Evolutionary conservation across 2,113 vertebrate genomes (phyloP).

Genomic region (Spheniscus mendiculus): DNA sequence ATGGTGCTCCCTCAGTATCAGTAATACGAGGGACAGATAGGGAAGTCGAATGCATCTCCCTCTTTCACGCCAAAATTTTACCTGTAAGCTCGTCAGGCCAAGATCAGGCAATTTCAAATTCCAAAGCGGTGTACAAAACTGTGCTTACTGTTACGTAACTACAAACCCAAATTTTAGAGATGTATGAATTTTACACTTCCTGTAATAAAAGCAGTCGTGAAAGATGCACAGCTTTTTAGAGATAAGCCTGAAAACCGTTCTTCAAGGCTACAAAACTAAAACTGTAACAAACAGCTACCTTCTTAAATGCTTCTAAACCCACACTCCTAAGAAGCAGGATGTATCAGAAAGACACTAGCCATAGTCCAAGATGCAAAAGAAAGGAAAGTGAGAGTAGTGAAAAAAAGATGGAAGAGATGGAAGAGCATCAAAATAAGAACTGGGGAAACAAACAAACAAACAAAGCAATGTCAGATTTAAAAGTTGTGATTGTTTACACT

Average conservation of each 20-base stretch:
- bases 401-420: not conserved
- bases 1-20: not conserved
- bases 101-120: not conserved
- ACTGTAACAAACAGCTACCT: not conserved
- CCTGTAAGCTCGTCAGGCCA: not conserved
- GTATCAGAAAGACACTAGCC: not conserved
- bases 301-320: not conserved
- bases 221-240: not conserved
- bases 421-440: not conserved
- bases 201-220: not conserved
- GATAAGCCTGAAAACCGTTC: not conserved
- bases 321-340: not conserved
- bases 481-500: not conserved
- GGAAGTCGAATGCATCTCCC: not conserved
- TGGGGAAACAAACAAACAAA: not conserved
- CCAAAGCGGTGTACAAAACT: not conserved
- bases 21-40: rapidly evolving
- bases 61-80: not conserved
- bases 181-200: not conserved
- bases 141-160: not conserved
- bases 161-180: not conserved
- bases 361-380: not conserved
- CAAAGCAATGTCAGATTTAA: not conserved
- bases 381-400: not conserved
- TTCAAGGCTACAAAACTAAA: not conserved